Conservation (phyloP, 2,888 invertebrate genomes). For the Patella pellucida region DNA sequence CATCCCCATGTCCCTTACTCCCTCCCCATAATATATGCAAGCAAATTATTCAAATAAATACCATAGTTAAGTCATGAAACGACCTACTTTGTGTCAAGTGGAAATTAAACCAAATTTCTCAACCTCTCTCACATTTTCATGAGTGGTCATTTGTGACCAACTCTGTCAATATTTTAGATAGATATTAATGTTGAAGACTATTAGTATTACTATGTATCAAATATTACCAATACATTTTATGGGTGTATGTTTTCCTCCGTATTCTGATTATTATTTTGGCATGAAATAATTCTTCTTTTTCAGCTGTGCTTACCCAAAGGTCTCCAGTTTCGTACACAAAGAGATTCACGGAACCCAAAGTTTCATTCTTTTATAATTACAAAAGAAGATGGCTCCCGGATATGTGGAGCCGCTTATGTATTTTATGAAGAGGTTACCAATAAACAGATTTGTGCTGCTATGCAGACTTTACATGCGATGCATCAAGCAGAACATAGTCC, state of each 20-base stretch:
- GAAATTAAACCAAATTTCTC: too few relatives aligned
- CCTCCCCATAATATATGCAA: too few relatives aligned
- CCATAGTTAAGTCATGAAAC: too few relatives aligned
- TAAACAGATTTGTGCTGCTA: slow-evolving; percentile 91
- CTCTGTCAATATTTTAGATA: too few relatives aligned
- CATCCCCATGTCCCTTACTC: too few relatives aligned
- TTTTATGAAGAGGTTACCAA: slow-evolving; percentile 97
- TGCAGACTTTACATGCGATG: slow-evolving; percentile 91
- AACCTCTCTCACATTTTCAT: too few relatives aligned
- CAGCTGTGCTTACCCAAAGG: slow-evolving; percentile 96
- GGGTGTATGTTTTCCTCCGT: background rate
- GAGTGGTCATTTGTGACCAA: too few relatives aligned
- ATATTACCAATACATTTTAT: background rate
- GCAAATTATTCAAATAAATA: too few relatives aligned
- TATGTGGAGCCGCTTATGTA: slow-evolving; percentile 93
- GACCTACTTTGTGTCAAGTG: too few relatives aligned
- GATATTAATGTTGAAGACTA: background rate
- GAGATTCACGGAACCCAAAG: slow-evolving; percentile 85
- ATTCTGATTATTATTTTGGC: background rate
- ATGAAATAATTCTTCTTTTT: slow-evolving; percentile 45
- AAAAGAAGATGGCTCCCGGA: slow-evolving; percentile 93
- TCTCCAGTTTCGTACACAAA: slow-evolving; percentile 93
- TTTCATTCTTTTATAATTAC: slow-evolving; percentile 98
- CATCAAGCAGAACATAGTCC: slow-evolving; percentile 65
- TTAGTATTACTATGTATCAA: background rate